phyloP scores from a whole-genome alignment of 2,113 vertebrate genomes.

The Dicaeum eximium region DNA sequence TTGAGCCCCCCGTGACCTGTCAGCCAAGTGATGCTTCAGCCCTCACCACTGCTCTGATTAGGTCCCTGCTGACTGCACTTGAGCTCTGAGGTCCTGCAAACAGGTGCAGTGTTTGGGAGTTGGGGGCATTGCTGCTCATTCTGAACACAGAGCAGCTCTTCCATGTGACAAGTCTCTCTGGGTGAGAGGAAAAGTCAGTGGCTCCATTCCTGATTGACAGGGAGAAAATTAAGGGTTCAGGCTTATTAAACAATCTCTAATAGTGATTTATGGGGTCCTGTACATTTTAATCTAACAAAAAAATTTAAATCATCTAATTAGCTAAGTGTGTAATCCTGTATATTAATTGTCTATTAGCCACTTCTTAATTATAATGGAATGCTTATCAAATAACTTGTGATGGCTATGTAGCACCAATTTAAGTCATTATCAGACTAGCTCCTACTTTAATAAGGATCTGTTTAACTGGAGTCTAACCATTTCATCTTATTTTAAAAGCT shows the following conservation, averaged over 20 bases:
- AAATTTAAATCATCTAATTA: slow-evolving; percentile 53
- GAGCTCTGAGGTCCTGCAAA: background rate
- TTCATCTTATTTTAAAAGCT: background rate
- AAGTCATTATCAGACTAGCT: slow-evolving; percentile 22
- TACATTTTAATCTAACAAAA: slow-evolving; percentile 53
- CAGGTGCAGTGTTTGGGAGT: background rate
- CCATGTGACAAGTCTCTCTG: background rate
- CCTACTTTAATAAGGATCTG: background rate
- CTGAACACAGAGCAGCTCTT: background rate
- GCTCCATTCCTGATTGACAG: background rate
- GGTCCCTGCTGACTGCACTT: background rate
- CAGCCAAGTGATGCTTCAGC: background rate
- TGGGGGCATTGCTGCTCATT: background rate
- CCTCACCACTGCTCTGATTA: background rate
- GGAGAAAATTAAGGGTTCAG: slow-evolving; percentile 21
- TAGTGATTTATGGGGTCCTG: slow-evolving; percentile 55
- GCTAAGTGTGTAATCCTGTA: slow-evolving; percentile 45
- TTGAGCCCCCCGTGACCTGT: background rate
- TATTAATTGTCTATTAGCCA: slow-evolving; percentile 61
- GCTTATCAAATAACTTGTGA: slow-evolving; percentile 59
- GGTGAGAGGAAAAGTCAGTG: background rate
- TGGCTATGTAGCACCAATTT: slow-evolving; percentile 16
- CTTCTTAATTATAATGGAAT: slow-evolving; percentile 60
- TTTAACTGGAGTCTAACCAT: background rate
- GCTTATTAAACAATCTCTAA: slow-evolving; percentile 41